Evolutionary conservation across 2,888 invertebrate species (phyloP), one percentile per base, ranked within the genome.

Genomic region (Acleris sparsana): DNA sequence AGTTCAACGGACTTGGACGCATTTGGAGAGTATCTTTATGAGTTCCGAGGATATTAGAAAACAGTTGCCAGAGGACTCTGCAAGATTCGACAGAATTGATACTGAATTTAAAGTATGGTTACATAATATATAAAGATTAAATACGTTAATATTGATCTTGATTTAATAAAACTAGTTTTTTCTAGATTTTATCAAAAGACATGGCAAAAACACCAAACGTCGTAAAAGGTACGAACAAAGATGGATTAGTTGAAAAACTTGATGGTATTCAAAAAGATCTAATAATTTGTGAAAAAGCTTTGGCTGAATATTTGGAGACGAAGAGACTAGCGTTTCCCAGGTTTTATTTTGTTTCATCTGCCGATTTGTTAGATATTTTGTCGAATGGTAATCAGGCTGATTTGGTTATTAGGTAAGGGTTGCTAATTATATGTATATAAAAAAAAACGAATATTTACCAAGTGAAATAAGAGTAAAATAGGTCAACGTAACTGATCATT

Each of bases 21-120:
- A 99, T 89, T 94, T 99, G 69, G 99, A 99, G 90, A 98, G 98
- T 77, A 99, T 99, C 83, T 99, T 99, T 85, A 98, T 99, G 95
- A 98, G 98, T 73, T 98, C 99, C 0, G 98, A 99, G 85, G 99
- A 99, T 86, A 99, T 99, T 74, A 94, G 98, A 67, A 97, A 96
- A 80, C 98, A 99, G 84, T 89, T 99, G 62, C 99, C 99, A 3
- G 96, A 97, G 72, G 99, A 99, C 88, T 98, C 99, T 0, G 95
- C 96, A 62, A 94, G 99, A 80, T 99, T 99, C 87, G 97, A 98
- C 88, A 94, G 95, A 73, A 97, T 99, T 73, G 99, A 99, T 84
- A 92, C 94, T 13, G 97, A 98, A 79, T 99, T 99, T 85, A 98
- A 98, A 88, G 95, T 96, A 78, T 13, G 39, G 4, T 39, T 39